Conservation (phyloP, 2,797 vertebrate species). For the Urophycis tenuis region DNA sequence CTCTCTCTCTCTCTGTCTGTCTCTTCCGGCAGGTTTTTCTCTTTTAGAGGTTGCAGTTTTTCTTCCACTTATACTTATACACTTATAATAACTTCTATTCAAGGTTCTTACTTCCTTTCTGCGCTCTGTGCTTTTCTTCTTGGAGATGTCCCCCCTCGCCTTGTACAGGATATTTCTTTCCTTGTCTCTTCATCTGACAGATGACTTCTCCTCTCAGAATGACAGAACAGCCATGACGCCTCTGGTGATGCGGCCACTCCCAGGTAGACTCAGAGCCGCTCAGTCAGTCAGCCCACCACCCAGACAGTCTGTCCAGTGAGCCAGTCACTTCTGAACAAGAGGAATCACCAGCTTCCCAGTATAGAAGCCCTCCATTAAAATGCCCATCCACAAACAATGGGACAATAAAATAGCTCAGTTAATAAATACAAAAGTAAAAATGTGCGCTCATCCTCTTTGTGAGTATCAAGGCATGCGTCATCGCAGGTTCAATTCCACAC, state of each 20-base stretch:
- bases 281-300: not conserved
- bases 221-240: constrained; percentile 49
- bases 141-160: not conserved
- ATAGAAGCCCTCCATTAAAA: not conserved
- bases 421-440: not conserved
- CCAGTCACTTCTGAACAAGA: not conserved
- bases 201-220: not conserved
- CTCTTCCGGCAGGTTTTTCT: not conserved
- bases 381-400: not conserved
- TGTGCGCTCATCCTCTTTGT: not conserved
- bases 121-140: not conserved
- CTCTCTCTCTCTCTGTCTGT: constrained; percentile 4
- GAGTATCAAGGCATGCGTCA: not conserved
- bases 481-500: not conserved
- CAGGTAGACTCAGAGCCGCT: constrained; percentile 23
- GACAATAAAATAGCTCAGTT: not conserved
- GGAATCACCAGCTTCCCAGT: not conserved
- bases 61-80: not conserved
- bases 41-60: constrained; percentile 2
- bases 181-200: not conserved
- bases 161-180: not conserved
- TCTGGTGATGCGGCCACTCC: constrained; percentile 54
- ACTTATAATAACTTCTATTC: not conserved
- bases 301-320: constrained; percentile 6
- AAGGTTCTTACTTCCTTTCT: not conserved